phyloP scores from a whole-genome alignment of 2,888 invertebrate genomes.

The Altica lythri region DNA sequence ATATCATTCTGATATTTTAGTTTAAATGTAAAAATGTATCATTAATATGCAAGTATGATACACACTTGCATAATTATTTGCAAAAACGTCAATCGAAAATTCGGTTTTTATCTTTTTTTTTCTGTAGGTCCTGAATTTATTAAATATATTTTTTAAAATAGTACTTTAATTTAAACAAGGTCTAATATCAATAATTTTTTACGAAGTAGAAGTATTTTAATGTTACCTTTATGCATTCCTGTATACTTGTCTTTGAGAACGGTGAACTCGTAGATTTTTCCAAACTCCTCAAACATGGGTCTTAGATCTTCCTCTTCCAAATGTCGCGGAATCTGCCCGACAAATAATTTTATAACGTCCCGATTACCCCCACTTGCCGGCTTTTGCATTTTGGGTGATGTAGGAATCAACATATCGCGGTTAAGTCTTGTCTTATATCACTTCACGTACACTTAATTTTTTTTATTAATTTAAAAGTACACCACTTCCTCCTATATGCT shows the following conservation, averaged over 20 bases:
- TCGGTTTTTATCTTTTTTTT: too few relatives aligned
- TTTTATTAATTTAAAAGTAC: not conserved
- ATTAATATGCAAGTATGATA: too few relatives aligned
- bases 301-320: conserved; percentile 85
- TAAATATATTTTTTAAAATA: too few relatives aligned
- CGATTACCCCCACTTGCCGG: conserved; percentile 42
- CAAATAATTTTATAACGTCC: conserved; percentile 81
- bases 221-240: conserved; percentile 91
- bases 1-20: too few relatives aligned
- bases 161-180: too few relatives aligned
- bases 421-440: not conserved
- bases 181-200: too few relatives aligned
- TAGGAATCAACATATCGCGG: conserved; percentile 55
- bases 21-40: too few relatives aligned
- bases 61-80: too few relatives aligned
- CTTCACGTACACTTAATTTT: not conserved
- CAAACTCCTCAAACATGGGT: conserved; percentile 91
- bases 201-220: too few relatives aligned
- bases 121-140: too few relatives aligned
- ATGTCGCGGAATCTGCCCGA: conserved; percentile 91
- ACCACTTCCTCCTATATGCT: not conserved
- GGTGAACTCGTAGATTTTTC: conserved; percentile 92
- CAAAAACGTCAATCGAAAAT: too few relatives aligned
- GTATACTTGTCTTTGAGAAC: conserved; percentile 94
- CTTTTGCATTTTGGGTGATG: conserved; percentile 50